phyloP scores from a whole-genome alignment of 2,113 vertebrate genomes.

The Mionectes macconnelli region DNA sequence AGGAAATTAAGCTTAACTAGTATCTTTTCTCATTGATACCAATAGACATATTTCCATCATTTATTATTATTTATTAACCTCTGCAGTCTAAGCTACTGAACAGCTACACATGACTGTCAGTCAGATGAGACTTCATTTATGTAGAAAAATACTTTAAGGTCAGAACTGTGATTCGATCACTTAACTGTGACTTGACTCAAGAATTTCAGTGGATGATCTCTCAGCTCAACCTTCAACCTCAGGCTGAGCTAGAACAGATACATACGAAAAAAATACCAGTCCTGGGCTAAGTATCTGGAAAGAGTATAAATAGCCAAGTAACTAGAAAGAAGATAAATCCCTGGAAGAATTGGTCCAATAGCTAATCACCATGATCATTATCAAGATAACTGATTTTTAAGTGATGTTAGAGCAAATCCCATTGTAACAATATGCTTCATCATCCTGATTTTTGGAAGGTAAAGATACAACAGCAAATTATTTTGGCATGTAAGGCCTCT shows the following conservation, averaged over 20 bases:
- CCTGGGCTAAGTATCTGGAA: not conserved
- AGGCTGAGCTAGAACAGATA: not conserved
- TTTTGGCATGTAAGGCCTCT: not conserved
- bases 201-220: not conserved
- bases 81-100: not conserved
- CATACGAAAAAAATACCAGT: not conserved
- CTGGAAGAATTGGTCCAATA: not conserved
- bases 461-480: not conserved
- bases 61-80: not conserved
- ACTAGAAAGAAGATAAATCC: not conserved
- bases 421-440: not conserved
- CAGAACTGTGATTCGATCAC: not conserved
- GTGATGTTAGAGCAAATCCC: not conserved
- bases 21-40: not conserved
- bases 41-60: not conserved
- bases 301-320: not conserved
- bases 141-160: not conserved
- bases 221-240: not conserved
- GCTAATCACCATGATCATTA: not conserved
- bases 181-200: not conserved
- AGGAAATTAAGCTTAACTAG: not conserved
- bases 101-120: not conserved
- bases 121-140: not conserved
- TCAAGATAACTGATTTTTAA: not conserved
- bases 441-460: conserved; percentile 1